These are phyloP conservation scores for Dasyurus viverrinus DNA, from an alignment of 2,113 vertebrate species.

Conservation along the genomic window DNA sequence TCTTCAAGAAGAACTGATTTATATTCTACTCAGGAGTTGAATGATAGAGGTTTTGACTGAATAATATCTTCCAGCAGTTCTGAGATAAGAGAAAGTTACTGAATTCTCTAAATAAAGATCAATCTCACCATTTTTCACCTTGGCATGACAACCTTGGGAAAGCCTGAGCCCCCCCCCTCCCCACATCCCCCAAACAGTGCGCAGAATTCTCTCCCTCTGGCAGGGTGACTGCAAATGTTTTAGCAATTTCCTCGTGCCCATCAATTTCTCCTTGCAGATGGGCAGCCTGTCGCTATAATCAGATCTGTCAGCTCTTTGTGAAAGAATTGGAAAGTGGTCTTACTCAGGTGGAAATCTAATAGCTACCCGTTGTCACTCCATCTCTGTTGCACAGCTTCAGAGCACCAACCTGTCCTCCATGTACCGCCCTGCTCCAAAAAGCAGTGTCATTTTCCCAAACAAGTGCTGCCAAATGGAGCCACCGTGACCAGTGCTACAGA, in stretches of 20 bases:
- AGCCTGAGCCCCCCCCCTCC: background rate
- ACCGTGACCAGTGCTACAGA: conserved; percentile 7
- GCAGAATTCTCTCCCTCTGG: background rate
- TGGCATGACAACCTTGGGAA: background rate
- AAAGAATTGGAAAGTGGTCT: conserved; percentile 48
- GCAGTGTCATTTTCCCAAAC: background rate
- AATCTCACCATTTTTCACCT: conserved; percentile 7
- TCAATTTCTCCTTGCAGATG: conserved; percentile 32
- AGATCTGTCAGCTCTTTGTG: conserved; percentile 62
- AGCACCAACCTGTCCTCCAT: background rate
- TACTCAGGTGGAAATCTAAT: conserved; percentile 61
- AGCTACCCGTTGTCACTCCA: conserved; percentile 32
- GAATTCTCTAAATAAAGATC: conserved; percentile 48
- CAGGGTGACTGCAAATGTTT: background rate
- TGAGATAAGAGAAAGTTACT: conserved; percentile 41
- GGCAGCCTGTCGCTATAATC: conserved; percentile 50
- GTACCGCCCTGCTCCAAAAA: background rate
- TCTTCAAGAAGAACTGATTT: conserved; percentile 46
- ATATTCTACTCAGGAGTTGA: conserved; percentile 40
- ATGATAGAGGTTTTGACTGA: conserved; percentile 31
- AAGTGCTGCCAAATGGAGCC: conserved; percentile 4
- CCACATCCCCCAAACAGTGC: background rate
- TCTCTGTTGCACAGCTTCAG: background rate
- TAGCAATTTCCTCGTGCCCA: conserved; percentile 51
- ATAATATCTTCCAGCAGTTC: conserved; percentile 43